These are phyloP conservation scores for Leucophenga montana DNA, from an alignment of 2,888 invertebrate genomes.

Conservation along the genomic window DNA sequence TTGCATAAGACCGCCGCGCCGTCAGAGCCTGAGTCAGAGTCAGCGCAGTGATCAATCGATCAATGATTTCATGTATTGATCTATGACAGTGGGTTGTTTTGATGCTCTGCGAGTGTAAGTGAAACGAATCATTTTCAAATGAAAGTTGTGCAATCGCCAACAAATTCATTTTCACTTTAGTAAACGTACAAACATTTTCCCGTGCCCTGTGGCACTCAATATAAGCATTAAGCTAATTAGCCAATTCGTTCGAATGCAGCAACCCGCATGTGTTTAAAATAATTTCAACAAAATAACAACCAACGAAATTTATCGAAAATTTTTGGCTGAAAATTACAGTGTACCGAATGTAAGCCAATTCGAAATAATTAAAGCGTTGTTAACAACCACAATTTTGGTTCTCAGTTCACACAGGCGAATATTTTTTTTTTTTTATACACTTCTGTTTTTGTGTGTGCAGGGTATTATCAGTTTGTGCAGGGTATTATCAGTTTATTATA, in stretches of 20 bases:
- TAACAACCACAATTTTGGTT: too few species aligned
- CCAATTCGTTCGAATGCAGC: background rate
- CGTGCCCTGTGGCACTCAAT: too few species aligned
- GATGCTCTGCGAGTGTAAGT: background rate
- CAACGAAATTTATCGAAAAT: background rate
- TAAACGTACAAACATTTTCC: too few species aligned
- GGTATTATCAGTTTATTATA: too few species aligned
- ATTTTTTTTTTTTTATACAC: too few species aligned
- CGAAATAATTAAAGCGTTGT: conserved; percentile 13
- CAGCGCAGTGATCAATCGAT: too few species aligned
- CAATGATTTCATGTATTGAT: background rate
- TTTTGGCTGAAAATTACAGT: conserved; percentile 3
- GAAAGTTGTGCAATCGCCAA: conserved; percentile 8
- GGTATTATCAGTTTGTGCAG: too few species aligned
- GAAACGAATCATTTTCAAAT: background rate
- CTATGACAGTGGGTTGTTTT: background rate
- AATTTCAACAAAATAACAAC: too few species aligned
- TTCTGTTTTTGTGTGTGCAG: too few species aligned
- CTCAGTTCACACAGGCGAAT: too few species aligned
- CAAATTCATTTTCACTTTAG: too few species aligned
- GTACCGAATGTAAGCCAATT: background rate
- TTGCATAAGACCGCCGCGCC: conserved; percentile 45
- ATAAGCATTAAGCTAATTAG: conserved; percentile 8
- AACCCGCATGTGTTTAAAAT: background rate
- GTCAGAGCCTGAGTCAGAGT: background rate